Evolutionary conservation across 2,797 vertebrate species (phyloP).

Genomic region (Holocentrus rufus): DNA sequence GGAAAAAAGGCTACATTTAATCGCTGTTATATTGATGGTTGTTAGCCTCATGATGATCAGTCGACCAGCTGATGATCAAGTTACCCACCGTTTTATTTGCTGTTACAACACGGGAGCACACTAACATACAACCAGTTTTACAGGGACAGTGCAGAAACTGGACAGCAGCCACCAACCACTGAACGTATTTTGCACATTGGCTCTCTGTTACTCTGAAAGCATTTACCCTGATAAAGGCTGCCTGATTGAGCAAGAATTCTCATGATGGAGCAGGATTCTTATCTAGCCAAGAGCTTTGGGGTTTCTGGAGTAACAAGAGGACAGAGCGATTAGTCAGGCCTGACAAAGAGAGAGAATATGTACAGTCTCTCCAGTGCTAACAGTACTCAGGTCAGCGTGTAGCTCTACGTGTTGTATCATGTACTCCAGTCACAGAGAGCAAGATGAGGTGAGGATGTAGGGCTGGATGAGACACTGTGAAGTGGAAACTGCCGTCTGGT

Average conservation of each 20-base stretch:
- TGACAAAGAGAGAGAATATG: conserved; percentile 41
- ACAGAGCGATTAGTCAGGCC: conserved; percentile 42
- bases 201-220: conserved; percentile 39
- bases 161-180: conserved; percentile 35
- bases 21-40: background rate
- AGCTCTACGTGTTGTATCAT: conserved; percentile 37
- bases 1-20: background rate
- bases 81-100: conserved; percentile 8
- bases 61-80: background rate
- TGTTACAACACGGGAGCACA: conserved; percentile 1
- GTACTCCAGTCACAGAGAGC: conserved; percentile 30
- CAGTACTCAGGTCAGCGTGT: conserved; percentile 37
- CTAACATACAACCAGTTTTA: conserved; percentile 29
- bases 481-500: conserved; percentile 21
- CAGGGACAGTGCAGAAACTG: conserved; percentile 30
- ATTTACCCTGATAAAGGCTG: conserved; percentile 66
- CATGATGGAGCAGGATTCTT: conserved; percentile 66
- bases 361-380: conserved; percentile 20
- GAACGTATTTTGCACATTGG: conserved; percentile 48
- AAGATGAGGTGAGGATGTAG: conserved; percentile 34
- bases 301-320: conserved; percentile 52
- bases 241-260: conserved; percentile 58
- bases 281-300: conserved; percentile 54
- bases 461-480: background rate
- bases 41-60: background rate